Base-by-base conservation (phyloP, 2,113 vertebrate genomes). In the Fulica atra region DNA sequence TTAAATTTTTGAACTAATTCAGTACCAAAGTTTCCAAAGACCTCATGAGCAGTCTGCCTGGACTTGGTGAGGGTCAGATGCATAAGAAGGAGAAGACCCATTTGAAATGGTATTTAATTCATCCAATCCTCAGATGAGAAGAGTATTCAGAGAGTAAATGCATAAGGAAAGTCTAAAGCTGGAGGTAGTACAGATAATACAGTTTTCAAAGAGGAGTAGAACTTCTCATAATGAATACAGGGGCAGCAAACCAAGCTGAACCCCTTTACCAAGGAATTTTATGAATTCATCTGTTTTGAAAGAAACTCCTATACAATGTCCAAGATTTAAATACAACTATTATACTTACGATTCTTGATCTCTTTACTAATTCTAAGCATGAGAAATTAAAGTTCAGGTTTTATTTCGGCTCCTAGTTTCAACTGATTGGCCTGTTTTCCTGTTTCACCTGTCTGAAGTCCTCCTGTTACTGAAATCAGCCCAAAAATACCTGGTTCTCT, bases 101-200 rank as follows among this genome's bases (percentile, higher is more conserved):
- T 50, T 50, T 82, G 56, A 86, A 92, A 88, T 25, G 23, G 16
- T n/a, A 81, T 78, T 94, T 63, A 74, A 85, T 87, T 96, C 50
- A 57, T 6, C 12, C 29, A 56, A 25, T 61, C 69, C 28, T 40
- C 59, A 89, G 26, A 64, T 42, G 4, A 61, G 23, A 8, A 88
- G 90, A 78, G 42, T 74, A 81, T 71, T 88, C 61, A 70, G 84
- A 84, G 57, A 71, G 61, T 13, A 93, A 85, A 72, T 31, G 26
- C 26, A 76, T n/a, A 7, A 53, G 40, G 64, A 79, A 78, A 84
- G 26, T 9, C 74, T 70, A 10, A 59, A 85, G 65, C 7, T 53
- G 21, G 10, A 63, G 48, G 53, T 13, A n/a, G 33, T 25, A 73
- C 86, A 69, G 60, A 48, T 8, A 81, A 80, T 38, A 68, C 29